Conservation (phyloP, 2,888 invertebrate species). For the Synanthedon andrenaeformis region DNA sequence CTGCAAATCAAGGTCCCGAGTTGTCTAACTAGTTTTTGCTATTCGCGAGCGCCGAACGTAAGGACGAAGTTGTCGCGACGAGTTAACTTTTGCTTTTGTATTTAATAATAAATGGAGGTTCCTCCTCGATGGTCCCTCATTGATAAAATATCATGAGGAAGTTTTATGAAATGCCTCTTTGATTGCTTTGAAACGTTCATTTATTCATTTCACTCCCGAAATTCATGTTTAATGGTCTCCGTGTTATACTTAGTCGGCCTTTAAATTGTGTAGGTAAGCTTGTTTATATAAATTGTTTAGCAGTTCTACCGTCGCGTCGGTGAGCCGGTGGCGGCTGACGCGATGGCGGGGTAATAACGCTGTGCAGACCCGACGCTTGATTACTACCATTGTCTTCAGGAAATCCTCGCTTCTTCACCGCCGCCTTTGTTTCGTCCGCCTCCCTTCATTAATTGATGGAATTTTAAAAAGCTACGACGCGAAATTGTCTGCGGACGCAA, state of each 20-base stretch:
- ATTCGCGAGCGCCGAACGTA: constrained; percentile 4
- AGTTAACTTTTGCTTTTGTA: background rate
- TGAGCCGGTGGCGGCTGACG: constrained; percentile 8
- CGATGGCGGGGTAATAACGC: constrained; percentile 29
- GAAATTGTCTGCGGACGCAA: background rate
- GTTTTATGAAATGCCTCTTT: background rate
- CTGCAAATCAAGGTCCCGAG: constrained; percentile 4
- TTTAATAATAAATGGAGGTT: background rate
- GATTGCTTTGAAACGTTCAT: background rate
- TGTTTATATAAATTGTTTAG: constrained; percentile 40
- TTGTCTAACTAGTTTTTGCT: constrained; percentile 1
- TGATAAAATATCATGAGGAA: background rate
- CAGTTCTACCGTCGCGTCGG: constrained; percentile 4
- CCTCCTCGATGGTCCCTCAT: background rate
- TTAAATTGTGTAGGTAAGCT: constrained; percentile 10
- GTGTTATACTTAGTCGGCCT: background rate
- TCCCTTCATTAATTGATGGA: constrained; percentile 17
- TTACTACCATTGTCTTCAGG: constrained; percentile 52
- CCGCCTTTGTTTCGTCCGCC: constrained; percentile 35
- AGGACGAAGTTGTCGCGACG: background rate
- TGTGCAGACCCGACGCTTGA: constrained; percentile 31
- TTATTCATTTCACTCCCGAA: constrained; percentile 1
- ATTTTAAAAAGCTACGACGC: background rate
- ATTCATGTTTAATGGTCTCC: background rate
- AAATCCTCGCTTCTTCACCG: constrained; percentile 40